Base-by-base conservation (phyloP, 2,113 vertebrate species). In the Cheirogaleus medius region DNA sequence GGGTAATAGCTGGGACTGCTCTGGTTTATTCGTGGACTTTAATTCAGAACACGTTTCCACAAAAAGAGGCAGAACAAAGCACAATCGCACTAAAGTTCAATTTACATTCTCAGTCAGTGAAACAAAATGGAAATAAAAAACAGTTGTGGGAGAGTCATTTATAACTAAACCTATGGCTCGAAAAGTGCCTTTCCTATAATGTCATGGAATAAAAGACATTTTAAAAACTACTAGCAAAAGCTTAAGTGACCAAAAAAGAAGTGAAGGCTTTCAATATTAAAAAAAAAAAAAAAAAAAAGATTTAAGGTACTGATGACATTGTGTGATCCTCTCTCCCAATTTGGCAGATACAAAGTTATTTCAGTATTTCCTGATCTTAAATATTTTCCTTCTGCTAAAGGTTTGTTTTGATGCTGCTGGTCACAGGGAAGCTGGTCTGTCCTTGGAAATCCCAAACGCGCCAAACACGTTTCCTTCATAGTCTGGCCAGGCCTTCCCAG, bases 11-110 rank as follows among this genome's bases (percentile, higher is more conserved):
- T 98, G 97, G 98, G 98, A 96, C 98, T 91, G 96, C 98, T 98
- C 98, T 97, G 95, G 94, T 97, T 98, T 98, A 98, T 97, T 98
- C 95, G 64, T 97, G 91, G 98, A 93, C 97, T 98, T 98, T 99
- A 99, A 99, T 99, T 98, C 96, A 98, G 97, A 99, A 98, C 99
- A 99, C 98, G 98, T 99, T 99, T 99, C 97, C 97, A 97, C 97
- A 96, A 89, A 97, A 97, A 97, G 87, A 71, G 63, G 63, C 97
- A 98, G 99, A 99, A 99, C 99, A 99, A 99, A 99, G 99, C 98
- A 98, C 98, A 98, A 99, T 98, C 98, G 98, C 97, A 97, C 98
- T 98, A 83, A 98, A 98, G 98, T 98, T 98, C 98, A 98, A 98
- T 98, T 98, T 99, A 99, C 98, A 98, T 99, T 99, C 98, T 98